Evolutionary conservation across 2,888 invertebrate species (phyloP), one percentile per base, ranked within the genome.

Genomic region (Silvanus unidentatus): DNA sequence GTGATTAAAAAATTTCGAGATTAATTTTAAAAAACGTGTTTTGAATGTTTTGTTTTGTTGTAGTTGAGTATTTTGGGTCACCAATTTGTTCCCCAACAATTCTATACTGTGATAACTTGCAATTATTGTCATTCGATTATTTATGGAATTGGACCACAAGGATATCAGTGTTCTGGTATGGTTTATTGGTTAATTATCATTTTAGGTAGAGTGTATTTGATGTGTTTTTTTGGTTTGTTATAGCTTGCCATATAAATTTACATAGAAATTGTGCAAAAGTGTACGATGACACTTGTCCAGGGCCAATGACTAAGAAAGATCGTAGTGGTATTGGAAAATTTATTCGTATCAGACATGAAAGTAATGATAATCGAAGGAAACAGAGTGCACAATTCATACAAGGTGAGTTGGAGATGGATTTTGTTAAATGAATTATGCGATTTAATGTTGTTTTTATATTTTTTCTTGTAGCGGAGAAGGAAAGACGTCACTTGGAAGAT

Each of bases 91-190:
- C 84, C 88, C 60, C 86, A 88, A 66, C 90, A 92, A 74, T 88
- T 95, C 75, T 88, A 84, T 66, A 86, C 87, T 54, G 88, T 92
- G 65, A 91, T 89, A 54, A 84, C 86, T 74, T 99, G 98, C 74
- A 90, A 92, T 75, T 88, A 89, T 74, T 98, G 98, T 75, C 87
- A 89, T 65, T 79, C 84, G 66, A 86, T 91, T 55, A 86, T 98
- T 59, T 91, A 92, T 80, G 98, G 98, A 40, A 87, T 98, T 48
- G 94, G 95, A 63, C 93, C 95, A 54, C 97, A 98, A 74, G 97
- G 96, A 45, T 96, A 90, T 77, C 88, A 93, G 65, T 99, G 98
- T 73, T 81, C 86, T 67, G 87, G 96, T 93, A 75, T 74, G 76
- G 40, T 3, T 22, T 22, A 22, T 22, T 22, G 3, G 22, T 22